Conservation (phyloP, 2,113 vertebrate genomes). For the Peromyscus leucopus region DNA sequence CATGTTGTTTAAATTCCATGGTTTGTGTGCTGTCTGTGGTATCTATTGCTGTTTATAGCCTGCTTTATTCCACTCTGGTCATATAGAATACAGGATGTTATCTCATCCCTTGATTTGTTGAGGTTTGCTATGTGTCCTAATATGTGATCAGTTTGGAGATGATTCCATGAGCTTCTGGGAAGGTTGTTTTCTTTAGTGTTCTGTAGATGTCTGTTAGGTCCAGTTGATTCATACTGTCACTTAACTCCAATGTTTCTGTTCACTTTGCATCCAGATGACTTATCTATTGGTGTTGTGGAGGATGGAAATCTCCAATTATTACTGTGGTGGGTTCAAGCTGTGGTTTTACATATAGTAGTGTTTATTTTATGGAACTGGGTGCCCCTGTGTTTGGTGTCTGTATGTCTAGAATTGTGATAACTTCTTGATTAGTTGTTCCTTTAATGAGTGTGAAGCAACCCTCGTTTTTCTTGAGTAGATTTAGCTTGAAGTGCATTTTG, state of each 20-base stretch:
- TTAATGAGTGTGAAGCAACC: background rate
- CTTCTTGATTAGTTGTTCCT: background rate
- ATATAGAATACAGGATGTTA: background rate
- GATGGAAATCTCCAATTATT: background rate
- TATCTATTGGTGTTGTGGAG: background rate
- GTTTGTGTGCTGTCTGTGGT: background rate
- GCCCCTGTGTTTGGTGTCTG: background rate
- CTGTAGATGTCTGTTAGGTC: background rate
- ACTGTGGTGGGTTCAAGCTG: background rate
- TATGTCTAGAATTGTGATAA: background rate
- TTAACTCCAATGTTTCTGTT: background rate
- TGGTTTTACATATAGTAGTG: background rate
- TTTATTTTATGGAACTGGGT: background rate
- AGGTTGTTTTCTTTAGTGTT: background rate
- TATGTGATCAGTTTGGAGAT: background rate
- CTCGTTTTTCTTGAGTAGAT: background rate
- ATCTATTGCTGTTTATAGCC: background rate
- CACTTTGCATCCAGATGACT: background rate
- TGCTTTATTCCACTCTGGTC: background rate
- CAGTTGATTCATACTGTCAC: background rate
- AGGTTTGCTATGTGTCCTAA: background rate
- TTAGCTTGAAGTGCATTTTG: background rate
- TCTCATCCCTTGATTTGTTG: background rate
- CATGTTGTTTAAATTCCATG: background rate
- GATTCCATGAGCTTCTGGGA: background rate